Base-by-base conservation (phyloP, 2,888 invertebrate species). In the Troglohyphantes excavatus region DNA sequence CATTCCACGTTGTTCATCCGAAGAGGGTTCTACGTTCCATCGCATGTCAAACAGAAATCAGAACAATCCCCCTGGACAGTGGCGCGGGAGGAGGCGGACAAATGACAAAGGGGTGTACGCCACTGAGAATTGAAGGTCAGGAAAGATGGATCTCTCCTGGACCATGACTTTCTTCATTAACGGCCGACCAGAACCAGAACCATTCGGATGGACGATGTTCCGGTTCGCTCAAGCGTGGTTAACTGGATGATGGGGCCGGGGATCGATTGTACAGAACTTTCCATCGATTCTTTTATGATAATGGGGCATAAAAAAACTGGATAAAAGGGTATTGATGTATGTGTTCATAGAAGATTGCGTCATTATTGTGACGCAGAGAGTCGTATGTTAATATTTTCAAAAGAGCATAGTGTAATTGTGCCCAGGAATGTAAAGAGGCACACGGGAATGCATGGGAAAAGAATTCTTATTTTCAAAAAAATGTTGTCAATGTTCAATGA, bases 111-210 rank as follows among this genome's bases (percentile, higher is more conserved):
- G 27, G 59, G 59, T 29, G 29, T 29, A 43, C 26, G 46, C n/a
- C 19, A 9, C 63, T 39, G 19, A 6, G 26, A 19, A 68, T 67
- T 72, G 79, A 79, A 86, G 86, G 86, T 86, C 86, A 86, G 63
- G 72, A 59, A 5, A 46, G 65, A 27, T n/a, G 68, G 70, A 61
- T 78, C 68, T 7, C 27, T 78, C 33, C 11, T 79, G 78, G 78
- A 79, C 86, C 86, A 86, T 70, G 79, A 79, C 78, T 78, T 79
- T 86, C 70, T 72, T 86, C 72, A 79, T 86, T 86, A 86, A 43
- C 78, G 63, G 75, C 13, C 67, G 46, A 39, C 46, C 33, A 33
- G 63, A 72, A 39, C 19, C n/a, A n/a, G 46, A 67, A 53, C 53
- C 19, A 33, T 21, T 17, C 17, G 33, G 33, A 46, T n/a, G 61